Conservation (phyloP, 2,888 invertebrate genomes). For the Melangyna quadrimaculata region DNA sequence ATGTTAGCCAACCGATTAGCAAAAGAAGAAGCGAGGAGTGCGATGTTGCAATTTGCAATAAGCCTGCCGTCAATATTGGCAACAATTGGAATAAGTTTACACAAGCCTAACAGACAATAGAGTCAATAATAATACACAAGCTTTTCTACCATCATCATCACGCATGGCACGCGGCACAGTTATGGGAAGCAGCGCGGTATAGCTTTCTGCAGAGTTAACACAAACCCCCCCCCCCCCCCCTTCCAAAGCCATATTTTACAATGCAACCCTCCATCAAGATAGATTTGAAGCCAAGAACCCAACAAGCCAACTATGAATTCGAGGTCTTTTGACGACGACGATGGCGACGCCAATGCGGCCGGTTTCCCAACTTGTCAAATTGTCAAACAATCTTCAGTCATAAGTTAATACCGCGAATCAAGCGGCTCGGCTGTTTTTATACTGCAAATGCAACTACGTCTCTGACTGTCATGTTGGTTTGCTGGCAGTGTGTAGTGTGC, state of each 20-base stretch:
- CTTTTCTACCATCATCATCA: constrained; percentile 10
- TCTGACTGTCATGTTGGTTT: background rate
- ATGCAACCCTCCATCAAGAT: background rate
- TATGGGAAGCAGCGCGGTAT: constrained; percentile 38
- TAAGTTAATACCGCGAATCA: constrained; percentile 29
- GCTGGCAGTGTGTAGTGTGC: constrained; percentile 2
- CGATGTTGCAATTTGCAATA: constrained; percentile 47
- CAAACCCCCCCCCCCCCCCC: background rate
- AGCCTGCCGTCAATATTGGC: constrained; percentile 65
- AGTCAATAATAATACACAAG: constrained; percentile 16
- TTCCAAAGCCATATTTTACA: too few species aligned
- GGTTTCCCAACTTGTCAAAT: constrained; percentile 67
- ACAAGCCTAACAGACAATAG: constrained; percentile 57
- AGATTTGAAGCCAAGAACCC: constrained; percentile 42
- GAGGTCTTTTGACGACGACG: constrained; percentile 45
- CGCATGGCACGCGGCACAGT: constrained; percentile 40
- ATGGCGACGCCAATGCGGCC: constrained; percentile 35
- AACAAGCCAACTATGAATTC: constrained; percentile 30
- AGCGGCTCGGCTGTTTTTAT: background rate
- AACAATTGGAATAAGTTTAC: constrained; percentile 58
- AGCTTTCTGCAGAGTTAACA: background rate
- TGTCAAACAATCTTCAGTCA: constrained; percentile 64
- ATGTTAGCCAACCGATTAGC: constrained; percentile 64
- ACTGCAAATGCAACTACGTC: constrained; percentile 5
- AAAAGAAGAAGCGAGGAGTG: background rate